phyloP scores from a whole-genome alignment of 2,113 vertebrate genomes.

The Apaloderma vittatum region DNA sequence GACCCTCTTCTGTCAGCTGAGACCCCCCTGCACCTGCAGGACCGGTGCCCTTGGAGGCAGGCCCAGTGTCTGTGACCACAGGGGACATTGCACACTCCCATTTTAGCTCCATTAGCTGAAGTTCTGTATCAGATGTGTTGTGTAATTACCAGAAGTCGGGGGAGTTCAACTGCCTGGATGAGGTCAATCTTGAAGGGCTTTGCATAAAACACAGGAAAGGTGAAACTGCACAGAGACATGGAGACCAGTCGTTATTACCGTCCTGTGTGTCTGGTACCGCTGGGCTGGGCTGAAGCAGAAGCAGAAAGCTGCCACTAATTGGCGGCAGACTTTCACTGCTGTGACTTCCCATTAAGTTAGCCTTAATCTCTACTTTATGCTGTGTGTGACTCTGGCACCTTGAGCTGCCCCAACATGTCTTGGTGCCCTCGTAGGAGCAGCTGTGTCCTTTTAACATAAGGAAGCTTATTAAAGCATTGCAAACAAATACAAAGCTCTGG shows the following conservation, averaged over 20 bases:
- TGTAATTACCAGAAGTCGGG: fast-evolving
- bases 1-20: background rate
- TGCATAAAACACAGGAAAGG: background rate
- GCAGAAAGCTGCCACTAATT: fast-evolving
- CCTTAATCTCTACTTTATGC: background rate
- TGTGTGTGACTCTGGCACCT: fast-evolving
- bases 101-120: background rate
- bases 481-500: background rate
- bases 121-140: background rate
- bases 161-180: background rate
- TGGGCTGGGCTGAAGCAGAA: background rate
- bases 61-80: background rate
- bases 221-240: background rate
- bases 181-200: background rate
- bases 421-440: background rate
- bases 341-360: background rate
- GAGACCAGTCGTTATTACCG: fast-evolving
- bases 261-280: too few relatives aligned
- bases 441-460: background rate
- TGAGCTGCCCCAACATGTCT: background rate
- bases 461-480: background rate
- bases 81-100: fast-evolving
- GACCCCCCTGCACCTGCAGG: background rate
- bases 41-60: fast-evolving
- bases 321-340: background rate